Evolutionary conservation across 2,888 invertebrate genomes (phyloP).

Genomic region (Metalampra italica): DNA sequence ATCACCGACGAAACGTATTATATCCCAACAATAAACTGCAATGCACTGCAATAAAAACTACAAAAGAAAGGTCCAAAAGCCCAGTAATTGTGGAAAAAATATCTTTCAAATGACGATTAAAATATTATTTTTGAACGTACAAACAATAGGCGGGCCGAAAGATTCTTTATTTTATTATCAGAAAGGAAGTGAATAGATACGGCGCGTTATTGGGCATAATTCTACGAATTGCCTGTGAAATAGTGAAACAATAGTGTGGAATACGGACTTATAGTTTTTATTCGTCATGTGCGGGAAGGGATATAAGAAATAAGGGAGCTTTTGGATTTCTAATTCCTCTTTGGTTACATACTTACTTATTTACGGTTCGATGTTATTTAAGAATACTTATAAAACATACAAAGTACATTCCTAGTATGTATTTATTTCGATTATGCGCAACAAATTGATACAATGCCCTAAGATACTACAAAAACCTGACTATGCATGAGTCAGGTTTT

Average conservation of each 20-base stretch:
- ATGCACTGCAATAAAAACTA: conserved; percentile 55
- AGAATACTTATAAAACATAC: too few relatives aligned
- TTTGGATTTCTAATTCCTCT: conserved; percentile 6
- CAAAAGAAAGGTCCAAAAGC: conserved; percentile 38
- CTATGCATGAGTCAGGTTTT: too few relatives aligned
- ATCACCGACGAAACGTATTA: not conserved
- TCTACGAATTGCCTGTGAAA: conserved; percentile 49
- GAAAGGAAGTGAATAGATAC: conserved; percentile 72
- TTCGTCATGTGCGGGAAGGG: conserved; percentile 38
- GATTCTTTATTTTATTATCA: conserved; percentile 63
- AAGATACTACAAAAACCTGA: too few relatives aligned
- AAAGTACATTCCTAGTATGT: too few relatives aligned
- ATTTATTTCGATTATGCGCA: too few relatives aligned
- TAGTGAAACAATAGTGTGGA: conserved; percentile 52
- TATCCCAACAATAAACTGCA: conserved; percentile 36
- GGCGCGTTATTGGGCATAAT: conserved; percentile 48
- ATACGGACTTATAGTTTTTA: conserved; percentile 38
- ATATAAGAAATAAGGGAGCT: conserved; percentile 21
- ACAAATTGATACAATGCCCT: too few relatives aligned
- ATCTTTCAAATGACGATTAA: conserved; percentile 60
- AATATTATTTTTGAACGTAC: conserved; percentile 61
- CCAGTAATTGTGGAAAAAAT: conserved; percentile 38
- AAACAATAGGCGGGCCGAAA: conserved; percentile 54
- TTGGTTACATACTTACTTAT: too few relatives aligned
- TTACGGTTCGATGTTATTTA: too few relatives aligned